Conservation (phyloP, 2,888 invertebrate genomes). For the Syrista parreyssii region DNA sequence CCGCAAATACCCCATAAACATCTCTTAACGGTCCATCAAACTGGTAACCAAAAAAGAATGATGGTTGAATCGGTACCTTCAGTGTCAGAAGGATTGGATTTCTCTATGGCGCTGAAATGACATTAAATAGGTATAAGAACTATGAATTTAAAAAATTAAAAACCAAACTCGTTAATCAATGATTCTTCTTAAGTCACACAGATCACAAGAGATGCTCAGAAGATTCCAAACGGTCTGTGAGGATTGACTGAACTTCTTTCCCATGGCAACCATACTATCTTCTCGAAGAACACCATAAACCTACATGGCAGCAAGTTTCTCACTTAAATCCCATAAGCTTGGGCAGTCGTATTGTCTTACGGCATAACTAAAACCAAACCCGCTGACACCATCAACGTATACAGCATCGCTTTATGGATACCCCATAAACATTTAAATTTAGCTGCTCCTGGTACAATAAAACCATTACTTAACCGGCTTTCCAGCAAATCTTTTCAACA, state of each 20-base stretch:
- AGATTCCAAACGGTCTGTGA: neutral
- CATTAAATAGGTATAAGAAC: neutral
- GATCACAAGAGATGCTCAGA: neutral
- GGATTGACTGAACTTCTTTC: neutral
- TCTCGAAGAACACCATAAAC: neutral
- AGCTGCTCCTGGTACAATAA: slow-evolving; percentile 24
- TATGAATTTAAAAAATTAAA: neutral
- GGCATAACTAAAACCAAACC: neutral
- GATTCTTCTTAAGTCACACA: no score
- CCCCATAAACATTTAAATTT: slow-evolving; percentile 34
- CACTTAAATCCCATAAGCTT: neutral
- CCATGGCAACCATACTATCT: neutral
- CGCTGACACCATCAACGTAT: neutral
- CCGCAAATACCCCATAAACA: slow-evolving; percentile 1
- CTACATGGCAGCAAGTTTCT: neutral
- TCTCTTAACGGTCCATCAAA: neutral
- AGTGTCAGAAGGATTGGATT: neutral
- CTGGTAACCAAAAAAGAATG: neutral
- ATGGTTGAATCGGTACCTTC: neutral
- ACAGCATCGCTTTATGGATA: slow-evolving; percentile 20
- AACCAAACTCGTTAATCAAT: neutral
- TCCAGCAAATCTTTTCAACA: slow-evolving; percentile 24
- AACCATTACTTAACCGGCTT: slow-evolving; percentile 29
- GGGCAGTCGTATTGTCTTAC: neutral
- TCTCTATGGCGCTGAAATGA: neutral